Evolutionary conservation across 1,140 invertebrate species (phyloP), one percentile per base, ranked within the genome.

Genomic region (Zaprionus vittiger): DNA sequence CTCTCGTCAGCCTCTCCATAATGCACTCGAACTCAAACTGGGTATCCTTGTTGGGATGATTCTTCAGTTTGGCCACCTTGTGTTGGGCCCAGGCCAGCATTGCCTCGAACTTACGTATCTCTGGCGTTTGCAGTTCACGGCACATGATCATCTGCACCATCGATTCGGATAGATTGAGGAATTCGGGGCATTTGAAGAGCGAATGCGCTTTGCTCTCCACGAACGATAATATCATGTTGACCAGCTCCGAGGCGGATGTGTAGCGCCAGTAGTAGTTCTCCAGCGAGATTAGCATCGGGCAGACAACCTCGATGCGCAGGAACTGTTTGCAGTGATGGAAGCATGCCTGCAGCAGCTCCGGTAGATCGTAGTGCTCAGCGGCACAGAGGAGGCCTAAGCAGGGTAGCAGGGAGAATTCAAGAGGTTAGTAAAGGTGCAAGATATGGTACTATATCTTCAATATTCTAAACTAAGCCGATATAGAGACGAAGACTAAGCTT

Each of bases 191-290:
- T 75, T 97, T 95, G 92, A 98, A 98, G 20, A 98, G 93, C 80
- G 97, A 95, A 72, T 95, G 95, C 1, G 97, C 97, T 83, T 97
- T 94, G 57, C 97, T 96, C 93, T 98, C 97, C 5, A 98, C 96
- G 93, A 98, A 98, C 11, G 96, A 96, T 31, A 98, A 93, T 73
- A 98, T 98, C 96, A 98, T 98, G 92, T 98, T 98, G 60, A 98
- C 97, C 76, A 99, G 93, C 93, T 98, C 97, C 4, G 97, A 97
- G 38, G 97, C 98, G 52, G 97, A 98, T 28, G 97, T 98, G 92
- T 99, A 99, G 54, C 98, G 95, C 97, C 98, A 98, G 92, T 98
- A 98, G 93, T 98, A 98, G 93, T 98, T 98, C 93, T 98, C 98
- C 79, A 99, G 94, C 24, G 97, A 96, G 93, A 96, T 97, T 26